Conservation (phyloP, 2,888 invertebrate species). For the Margaritifera margaritifera region DNA sequence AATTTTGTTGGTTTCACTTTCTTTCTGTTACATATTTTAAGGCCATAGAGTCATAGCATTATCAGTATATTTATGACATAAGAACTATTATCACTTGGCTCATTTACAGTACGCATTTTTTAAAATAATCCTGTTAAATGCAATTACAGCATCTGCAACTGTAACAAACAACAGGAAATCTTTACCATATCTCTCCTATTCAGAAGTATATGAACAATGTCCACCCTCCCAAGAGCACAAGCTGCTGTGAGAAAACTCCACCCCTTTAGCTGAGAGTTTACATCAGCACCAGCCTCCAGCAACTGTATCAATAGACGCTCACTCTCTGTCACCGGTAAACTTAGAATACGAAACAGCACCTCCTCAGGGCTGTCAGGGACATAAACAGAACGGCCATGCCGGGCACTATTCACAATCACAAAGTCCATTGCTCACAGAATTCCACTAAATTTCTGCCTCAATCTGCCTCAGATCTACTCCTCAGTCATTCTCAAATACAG, state of each 20-base stretch:
- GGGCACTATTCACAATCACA: slow-evolving; percentile 11
- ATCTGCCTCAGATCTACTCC: too few relatives aligned
- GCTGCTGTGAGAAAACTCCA: slow-evolving; percentile 49
- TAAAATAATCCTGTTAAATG: too few relatives aligned
- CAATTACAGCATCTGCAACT: background rate
- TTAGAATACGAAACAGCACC: slow-evolving; percentile 28
- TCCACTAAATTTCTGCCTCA: too few relatives aligned
- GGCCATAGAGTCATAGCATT: too few relatives aligned
- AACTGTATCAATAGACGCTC: slow-evolving; percentile 23
- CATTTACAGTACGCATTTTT: too few relatives aligned
- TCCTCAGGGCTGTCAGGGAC: slow-evolving; percentile 21
- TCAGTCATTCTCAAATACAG: too few relatives aligned
- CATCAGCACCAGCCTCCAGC: slow-evolving; percentile 33
- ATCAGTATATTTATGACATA: too few relatives aligned
- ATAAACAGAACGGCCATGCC: slow-evolving; percentile 18
- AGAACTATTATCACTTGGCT: too few relatives aligned
- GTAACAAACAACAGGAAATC: background rate
- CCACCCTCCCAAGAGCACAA: slow-evolving; percentile 39
- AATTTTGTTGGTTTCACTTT: too few relatives aligned
- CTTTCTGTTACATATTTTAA: too few relatives aligned
- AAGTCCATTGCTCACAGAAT: slow-evolving; percentile 20
- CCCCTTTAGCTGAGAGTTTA: slow-evolving; percentile 30
- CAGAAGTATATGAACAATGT: slow-evolving; percentile 30
- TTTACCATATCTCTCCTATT: slow-evolving; percentile 11
- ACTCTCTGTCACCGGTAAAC: slow-evolving; percentile 28